Evolutionary conservation across 1,140 invertebrate genomes (phyloP).

Genomic region (Drosophila prosaltans): DNA sequence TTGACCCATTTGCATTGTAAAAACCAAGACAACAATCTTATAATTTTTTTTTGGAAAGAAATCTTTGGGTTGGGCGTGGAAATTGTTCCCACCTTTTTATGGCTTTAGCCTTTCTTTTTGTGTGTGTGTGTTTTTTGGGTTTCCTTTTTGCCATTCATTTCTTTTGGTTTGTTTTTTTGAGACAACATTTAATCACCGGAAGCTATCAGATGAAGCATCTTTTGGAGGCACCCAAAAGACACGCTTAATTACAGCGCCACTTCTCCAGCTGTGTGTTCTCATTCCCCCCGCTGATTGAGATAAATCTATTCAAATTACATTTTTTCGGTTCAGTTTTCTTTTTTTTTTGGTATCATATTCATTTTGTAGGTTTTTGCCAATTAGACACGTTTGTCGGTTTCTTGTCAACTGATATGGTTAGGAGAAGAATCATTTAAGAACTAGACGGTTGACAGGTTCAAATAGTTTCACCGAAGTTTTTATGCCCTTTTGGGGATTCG

Average conservation of each 20-base stretch:
- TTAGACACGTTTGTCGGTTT: slow-evolving; percentile 63
- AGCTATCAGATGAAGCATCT: slow-evolving; percentile 64
- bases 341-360: slow-evolving; percentile 26
- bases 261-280: slow-evolving; percentile 52
- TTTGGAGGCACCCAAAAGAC: slow-evolving; percentile 2
- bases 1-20: slow-evolving; percentile 69
- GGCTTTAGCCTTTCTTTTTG: slow-evolving; percentile 44
- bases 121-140: slow-evolving; percentile 28
- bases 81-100: slow-evolving; percentile 74
- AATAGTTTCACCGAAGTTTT: neutral
- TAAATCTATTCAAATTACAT: slow-evolving; percentile 69
- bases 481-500: too few relatives aligned
- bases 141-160: slow-evolving; percentile 24
- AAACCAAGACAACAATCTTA: slow-evolving; percentile 32
- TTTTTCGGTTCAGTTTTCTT: slow-evolving; percentile 51
- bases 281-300: slow-evolving; percentile 19
- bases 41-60: slow-evolving; percentile 57
- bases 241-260: slow-evolving; percentile 59
- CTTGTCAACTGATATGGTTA: slow-evolving; percentile 45
- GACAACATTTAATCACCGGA: slow-evolving; percentile 70
- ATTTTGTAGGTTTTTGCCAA: slow-evolving; percentile 40
- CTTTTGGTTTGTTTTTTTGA: slow-evolving; percentile 48
- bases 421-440: neutral
- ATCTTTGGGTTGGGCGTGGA: slow-evolving; percentile 48
- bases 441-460: too few relatives aligned